phyloP scores from a whole-genome alignment of 2,888 invertebrate species.

The Boloria selene region DNA sequence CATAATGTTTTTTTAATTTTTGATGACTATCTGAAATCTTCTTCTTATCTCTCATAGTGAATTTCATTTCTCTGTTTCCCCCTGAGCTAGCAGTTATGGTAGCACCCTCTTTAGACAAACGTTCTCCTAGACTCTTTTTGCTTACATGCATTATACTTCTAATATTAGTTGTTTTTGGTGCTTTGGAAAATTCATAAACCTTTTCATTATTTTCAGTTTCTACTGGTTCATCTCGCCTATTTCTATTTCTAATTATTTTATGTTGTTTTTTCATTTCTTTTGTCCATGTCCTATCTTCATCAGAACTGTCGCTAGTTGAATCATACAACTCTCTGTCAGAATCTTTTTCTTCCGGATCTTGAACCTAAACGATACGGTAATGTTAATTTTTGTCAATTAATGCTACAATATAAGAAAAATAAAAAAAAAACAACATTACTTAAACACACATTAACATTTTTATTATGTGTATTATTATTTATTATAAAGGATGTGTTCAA shows the following conservation, averaged over 20 bases:
- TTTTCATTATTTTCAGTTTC: conserved; percentile 48
- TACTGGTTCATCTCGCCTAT: conserved; percentile 47
- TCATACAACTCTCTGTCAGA: conserved; percentile 80
- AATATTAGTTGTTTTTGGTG: conserved; percentile 78
- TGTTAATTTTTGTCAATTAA: neutral
- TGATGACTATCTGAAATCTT: conserved; percentile 80
- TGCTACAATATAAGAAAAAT: too few relatives aligned
- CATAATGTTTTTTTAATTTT: conserved; percentile 85
- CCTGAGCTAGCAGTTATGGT: conserved; percentile 78
- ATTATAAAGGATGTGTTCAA: neutral
- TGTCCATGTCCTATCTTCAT: conserved; percentile 91
- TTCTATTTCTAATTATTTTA: conserved; percentile 79
- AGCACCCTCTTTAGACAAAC: conserved; percentile 84
- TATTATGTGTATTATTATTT: too few relatives aligned
- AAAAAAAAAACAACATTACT: too few relatives aligned
- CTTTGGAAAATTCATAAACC: conserved; percentile 62
- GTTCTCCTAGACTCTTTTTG: conserved; percentile 88
- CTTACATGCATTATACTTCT: conserved; percentile 74
- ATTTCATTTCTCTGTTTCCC: conserved; percentile 92
- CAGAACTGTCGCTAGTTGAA: conserved; percentile 83
- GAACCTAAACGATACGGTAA: conserved; percentile 50
- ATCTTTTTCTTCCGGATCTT: conserved; percentile 67
- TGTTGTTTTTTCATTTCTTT: conserved; percentile 91
- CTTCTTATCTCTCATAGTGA: conserved; percentile 83
- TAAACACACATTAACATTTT: too few relatives aligned